Conservation (phyloP, 2,113 vertebrate genomes). For the Origma solitaria region DNA sequence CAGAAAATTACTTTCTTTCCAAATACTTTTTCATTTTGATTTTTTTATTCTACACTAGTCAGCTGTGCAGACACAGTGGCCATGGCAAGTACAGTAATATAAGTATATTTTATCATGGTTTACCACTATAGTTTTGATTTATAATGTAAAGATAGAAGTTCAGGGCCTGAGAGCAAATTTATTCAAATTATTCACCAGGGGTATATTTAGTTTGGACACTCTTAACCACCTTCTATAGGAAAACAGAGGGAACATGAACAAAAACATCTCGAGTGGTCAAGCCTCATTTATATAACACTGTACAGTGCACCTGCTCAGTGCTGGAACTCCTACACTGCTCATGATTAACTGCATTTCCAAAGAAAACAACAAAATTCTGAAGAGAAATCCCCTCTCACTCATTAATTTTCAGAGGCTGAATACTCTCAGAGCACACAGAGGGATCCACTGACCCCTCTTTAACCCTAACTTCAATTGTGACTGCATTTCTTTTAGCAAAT, state of each 20-base stretch:
- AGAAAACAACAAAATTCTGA: neutral
- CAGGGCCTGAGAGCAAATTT: neutral
- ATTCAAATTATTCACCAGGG: neutral
- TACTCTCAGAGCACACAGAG: neutral
- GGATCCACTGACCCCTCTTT: neutral
- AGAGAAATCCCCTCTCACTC: neutral
- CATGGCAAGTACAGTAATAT: neutral
- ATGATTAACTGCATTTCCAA: neutral
- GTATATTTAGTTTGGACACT: neutral
- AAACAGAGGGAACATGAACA: neutral
- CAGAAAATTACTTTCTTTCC: neutral
- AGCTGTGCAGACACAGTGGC: neutral
- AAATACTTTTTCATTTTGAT: neutral
- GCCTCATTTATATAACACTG: accelerated
- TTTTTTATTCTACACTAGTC: neutral
- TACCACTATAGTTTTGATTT: neutral
- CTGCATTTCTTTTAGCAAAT: neutral
- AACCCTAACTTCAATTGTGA: neutral
- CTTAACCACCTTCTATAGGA: neutral
- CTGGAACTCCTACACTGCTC: neutral
- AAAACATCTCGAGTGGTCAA: neutral
- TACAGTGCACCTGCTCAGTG: neutral
- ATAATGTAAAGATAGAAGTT: neutral
- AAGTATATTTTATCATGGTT: neutral
- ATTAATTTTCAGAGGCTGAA: neutral